phyloP scores from a whole-genome alignment of 30 jellyfish, hydroid and myxozoan species.

The Hydra vulgaris region DNA sequence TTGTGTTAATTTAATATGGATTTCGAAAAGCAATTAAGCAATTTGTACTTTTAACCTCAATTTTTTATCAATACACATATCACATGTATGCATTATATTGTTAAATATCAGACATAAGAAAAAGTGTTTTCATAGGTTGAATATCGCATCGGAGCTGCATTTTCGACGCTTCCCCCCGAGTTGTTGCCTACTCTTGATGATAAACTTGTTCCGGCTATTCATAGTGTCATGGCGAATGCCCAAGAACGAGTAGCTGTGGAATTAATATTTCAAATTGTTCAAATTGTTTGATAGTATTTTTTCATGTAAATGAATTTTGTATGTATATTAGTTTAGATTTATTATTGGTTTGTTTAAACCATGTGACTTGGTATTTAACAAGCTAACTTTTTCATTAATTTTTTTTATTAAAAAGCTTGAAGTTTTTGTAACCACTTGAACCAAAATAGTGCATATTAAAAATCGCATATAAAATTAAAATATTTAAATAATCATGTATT shows the following conservation, averaged over 20 bases:
- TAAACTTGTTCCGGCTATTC: conserved; percentile 83
- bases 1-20: no score
- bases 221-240: conserved; percentile 65
- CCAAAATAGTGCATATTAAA: no score
- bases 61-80: no score
- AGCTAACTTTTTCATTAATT: no score
- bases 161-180: conserved; percentile 66
- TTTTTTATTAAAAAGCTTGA: no score
- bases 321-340: background rate
- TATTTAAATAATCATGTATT: no score
- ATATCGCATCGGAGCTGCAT: conserved; percentile 68
- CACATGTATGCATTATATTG: no score
- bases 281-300: conserved; percentile 38
- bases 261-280: conserved; percentile 66
- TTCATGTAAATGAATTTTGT: background rate
- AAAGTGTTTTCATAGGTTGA: conserved; percentile 43
- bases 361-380: no score
- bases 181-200: conserved; percentile 70
- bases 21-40: no score
- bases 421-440: no score
- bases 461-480: no score
- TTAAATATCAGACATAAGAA: background rate
- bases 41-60: no score
- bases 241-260: conserved; percentile 84
- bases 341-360: background rate